A percentile compares a stretch with the other conserved stretches of the same genome.
phyloP scores from a whole-genome alignment of 1,140 invertebrate species.

The Meteorus sp. region DNA sequence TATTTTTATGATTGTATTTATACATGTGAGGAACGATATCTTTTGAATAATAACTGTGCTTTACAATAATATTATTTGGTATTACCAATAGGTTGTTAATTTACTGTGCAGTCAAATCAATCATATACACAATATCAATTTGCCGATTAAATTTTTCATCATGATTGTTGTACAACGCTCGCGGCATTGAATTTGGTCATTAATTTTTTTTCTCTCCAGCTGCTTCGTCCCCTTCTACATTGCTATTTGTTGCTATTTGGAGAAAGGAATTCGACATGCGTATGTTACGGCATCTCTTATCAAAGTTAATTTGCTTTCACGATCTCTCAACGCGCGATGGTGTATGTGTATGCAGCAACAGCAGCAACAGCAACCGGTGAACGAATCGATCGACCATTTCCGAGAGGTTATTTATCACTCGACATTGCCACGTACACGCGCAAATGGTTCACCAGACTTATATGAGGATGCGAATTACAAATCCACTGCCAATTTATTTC shows the following conservation, averaged over 20 bases:
- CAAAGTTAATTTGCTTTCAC: slow-evolving; percentile 17
- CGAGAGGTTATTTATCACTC: slow-evolving; percentile 31
- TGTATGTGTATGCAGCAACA: not conserved
- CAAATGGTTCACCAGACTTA: not conserved
- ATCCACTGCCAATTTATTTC: slow-evolving; percentile 8
- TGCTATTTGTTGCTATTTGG: too few species aligned
- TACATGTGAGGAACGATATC: not conserved
- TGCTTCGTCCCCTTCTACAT: too few species aligned
- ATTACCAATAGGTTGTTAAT: too few species aligned
- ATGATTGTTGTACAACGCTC: too few species aligned
- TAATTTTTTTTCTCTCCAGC: slow-evolving; percentile 2
- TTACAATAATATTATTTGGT: too few species aligned
- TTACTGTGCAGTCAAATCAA: too few species aligned
- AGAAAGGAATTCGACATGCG: slow-evolving; percentile 9
- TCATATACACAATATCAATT: too few species aligned
- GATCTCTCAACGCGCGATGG: slow-evolving; percentile 7
- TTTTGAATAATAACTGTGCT: not conserved
- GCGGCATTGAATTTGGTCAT: too few species aligned
- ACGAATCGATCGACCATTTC: slow-evolving; percentile 25
- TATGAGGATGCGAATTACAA: not conserved
- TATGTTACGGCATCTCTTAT: slow-evolving; percentile 23
- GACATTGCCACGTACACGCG: slow-evolving; percentile 7
- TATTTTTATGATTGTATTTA: not conserved
- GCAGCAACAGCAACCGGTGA: too few species aligned
- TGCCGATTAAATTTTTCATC: too few species aligned